Base-by-base conservation (phyloP, 2,797 vertebrate species). In the Serranus cabrilla region DNA sequence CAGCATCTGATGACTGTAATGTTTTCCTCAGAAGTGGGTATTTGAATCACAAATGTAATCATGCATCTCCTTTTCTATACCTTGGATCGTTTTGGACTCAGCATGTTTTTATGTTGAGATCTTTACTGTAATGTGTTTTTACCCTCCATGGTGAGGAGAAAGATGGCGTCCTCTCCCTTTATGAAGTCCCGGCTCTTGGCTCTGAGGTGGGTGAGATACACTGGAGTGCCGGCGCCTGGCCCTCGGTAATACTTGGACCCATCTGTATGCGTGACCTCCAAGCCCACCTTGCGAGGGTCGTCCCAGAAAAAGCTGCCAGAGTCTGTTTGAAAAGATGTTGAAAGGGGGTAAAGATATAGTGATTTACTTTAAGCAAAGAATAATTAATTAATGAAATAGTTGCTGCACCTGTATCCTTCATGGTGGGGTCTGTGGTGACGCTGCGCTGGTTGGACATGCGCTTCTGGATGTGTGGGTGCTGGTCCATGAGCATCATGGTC, bases 401-500 rank as follows among this genome's bases (percentile, higher is more conserved):
- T 1, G 3, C 92, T 89, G 42, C 56, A 86, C 88, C 82, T 89
- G 83, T 9, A 16, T n/a, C 25, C 17, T 50, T 92, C 84, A 59
- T 63, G 54, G 63, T 73, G 46, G 97, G 97, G 83, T 99, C 96
- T 0, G 97, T 97, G 61, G 97, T 97, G 81, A 98, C 4, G 21
- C 96, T 98, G 79, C 94, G 95, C 87, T 96, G 96, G 82, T 97
- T 97, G 85, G 96, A 96, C 97, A 99, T 99, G 56, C 91, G 95
- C 17, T 93, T 96, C 25, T 96, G 95, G 71, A 99, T 96, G 85
- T 99, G 96, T 25, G 97, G 92, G 68, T 97, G 92, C 90, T 99
- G 97, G 90, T 99, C 97, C 76, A 98, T 94, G n/a, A 99, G 92
- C 89, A 93, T 90, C 94, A 97, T 95, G 34, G 97, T 98, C 9